A percentile compares a stretch with the other conserved stretches of the same genome.
Conservation (phyloP, 2,113 vertebrate genomes). For the Proteles cristata region DNA sequence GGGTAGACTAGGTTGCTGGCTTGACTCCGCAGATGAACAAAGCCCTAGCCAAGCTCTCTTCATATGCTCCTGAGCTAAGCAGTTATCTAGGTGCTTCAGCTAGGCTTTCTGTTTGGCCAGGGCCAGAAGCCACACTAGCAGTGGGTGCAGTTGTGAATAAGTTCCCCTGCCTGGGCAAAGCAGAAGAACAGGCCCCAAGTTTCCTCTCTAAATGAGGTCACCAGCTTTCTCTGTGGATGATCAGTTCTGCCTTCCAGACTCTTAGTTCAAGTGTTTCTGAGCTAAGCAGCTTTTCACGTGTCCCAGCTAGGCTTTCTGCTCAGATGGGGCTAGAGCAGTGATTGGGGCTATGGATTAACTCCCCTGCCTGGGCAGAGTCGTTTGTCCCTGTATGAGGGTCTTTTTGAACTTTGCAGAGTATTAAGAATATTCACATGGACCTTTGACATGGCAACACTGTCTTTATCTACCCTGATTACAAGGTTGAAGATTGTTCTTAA, state of each 20-base stretch:
- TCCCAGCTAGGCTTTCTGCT: not conserved
- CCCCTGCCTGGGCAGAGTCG: not conserved
- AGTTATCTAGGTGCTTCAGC: not conserved
- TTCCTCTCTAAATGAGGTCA: not conserved
- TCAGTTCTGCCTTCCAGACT: not conserved
- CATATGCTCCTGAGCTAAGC: not conserved
- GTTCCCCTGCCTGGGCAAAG: not conserved
- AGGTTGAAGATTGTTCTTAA: not conserved
- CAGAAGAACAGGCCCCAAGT: not conserved
- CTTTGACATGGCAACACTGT: not conserved
- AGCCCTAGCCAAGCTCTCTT: not conserved
- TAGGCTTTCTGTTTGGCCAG: not conserved
- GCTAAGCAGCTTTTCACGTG: not conserved
- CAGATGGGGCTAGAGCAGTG: not conserved
- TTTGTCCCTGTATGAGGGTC: not conserved
- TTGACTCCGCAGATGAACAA: not conserved
- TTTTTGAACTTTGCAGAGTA: slow-evolving; percentile 9
- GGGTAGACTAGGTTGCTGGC: not conserved
- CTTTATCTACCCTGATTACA: not conserved
- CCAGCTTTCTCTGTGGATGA: not conserved
- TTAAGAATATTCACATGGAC: not conserved
- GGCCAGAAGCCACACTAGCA: not conserved
- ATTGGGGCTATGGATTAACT: not conserved
- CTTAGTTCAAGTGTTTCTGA: not conserved
- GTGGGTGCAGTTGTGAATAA: not conserved